Conservation (phyloP, 2,113 vertebrate genomes). For the Siniperca chuatsi region DNA sequence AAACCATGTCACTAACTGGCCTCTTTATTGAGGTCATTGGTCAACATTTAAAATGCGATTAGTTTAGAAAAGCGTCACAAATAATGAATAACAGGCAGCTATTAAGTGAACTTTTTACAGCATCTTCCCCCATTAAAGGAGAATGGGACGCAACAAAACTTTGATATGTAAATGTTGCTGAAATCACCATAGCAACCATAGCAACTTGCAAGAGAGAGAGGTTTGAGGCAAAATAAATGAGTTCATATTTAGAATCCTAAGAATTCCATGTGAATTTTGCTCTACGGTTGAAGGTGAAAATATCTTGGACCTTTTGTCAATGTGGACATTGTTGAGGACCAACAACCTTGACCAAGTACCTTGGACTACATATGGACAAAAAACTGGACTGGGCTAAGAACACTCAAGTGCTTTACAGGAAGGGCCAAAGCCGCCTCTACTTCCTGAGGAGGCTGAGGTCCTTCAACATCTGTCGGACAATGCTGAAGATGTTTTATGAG, state of each 20-base stretch:
- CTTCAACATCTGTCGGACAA: too few species aligned
- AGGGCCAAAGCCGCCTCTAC: too few species aligned
- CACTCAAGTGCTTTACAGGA: too few species aligned
- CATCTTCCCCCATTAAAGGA: background rate
- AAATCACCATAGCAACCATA: background rate
- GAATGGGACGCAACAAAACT: background rate
- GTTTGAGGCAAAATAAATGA: background rate
- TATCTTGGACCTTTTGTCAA: background rate
- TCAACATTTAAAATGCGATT: background rate
- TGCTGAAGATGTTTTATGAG: too few species aligned
- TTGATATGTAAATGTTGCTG: background rate
- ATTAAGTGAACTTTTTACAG: background rate
- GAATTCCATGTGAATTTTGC: background rate
- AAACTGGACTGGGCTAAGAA: too few species aligned
- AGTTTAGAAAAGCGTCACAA: background rate
- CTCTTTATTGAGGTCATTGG: background rate
- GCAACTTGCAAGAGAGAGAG: background rate
- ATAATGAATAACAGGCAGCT: background rate
- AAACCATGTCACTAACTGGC: background rate
- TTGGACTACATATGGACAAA: too few species aligned
- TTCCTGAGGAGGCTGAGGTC: too few species aligned
- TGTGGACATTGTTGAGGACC: too few species aligned
- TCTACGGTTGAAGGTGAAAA: too few species aligned
- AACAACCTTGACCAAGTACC: too few species aligned
- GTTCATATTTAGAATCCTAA: background rate